Evolutionary conservation across 1,140 invertebrate species (phyloP), one percentile per base, ranked within the genome.

Genomic region (Ruditapes philippinarum): DNA sequence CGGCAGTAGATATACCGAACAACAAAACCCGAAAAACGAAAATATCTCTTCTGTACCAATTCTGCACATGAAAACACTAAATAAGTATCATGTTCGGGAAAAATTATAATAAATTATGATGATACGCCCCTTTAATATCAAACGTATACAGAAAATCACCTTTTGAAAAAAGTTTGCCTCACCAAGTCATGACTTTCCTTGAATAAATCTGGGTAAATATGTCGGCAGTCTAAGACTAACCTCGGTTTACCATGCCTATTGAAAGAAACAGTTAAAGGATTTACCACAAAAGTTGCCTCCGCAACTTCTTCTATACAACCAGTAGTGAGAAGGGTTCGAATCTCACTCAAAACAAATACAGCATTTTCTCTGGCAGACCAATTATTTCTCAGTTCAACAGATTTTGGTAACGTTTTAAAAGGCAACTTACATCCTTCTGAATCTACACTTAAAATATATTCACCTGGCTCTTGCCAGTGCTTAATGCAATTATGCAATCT

Each of bases 71-170:
- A 12, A 82, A 82, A 62, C 1, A 33, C 79, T 28, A 82, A 28
- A 82, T 4, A 82, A 9, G 36, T 65, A 22, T 1, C 65, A 82
- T 82, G 79, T 25, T 60, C 79, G 4, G 54, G 31, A 65, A 62
- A 62, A 40, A 82, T 65, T 57, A 82, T 60, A 7, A 65, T 82
- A n/a, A n/a, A n/a, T n/a, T n/a, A 62, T 82, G 54, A 82, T 82
- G 79, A 40, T 65, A 82, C 9, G 57, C 79, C 19, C 79, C 36
- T 25, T 45, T 62, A 28, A 82, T 45, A 45, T 45, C 42, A 45
- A 45, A 45, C 5, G 42, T 45, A 45, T 45, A 45, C 5, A 45
- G 42, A 45, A 45, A 45, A 45, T 45, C 42, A 45, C 5, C 42
- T 45, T 45, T 45, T 45, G 14, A 45, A 45, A 45, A 45, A 45